phyloP scores from a whole-genome alignment of 1,140 invertebrate species.

The Papilio polyxenes region DNA sequence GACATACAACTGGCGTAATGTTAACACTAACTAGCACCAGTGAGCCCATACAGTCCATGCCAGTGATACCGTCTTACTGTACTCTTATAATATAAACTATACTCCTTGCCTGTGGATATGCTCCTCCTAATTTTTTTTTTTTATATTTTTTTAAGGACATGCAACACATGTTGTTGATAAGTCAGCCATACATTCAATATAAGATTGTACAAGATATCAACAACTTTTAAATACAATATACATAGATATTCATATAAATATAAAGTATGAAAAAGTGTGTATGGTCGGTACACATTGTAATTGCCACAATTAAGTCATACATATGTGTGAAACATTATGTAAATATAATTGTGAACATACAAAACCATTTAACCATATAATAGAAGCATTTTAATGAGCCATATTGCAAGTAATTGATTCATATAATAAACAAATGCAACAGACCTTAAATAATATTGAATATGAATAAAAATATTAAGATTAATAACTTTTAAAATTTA shows the following conservation, averaged over 20 bases:
- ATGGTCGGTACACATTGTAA: neutral
- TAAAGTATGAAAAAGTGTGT: neutral
- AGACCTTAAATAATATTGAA: too few relatives aligned
- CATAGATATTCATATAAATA: neutral
- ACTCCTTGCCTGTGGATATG: too few relatives aligned
- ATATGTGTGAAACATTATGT: neutral
- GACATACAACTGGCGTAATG: too few relatives aligned
- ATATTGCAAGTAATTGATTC: neutral
- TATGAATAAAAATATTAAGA: too few relatives aligned
- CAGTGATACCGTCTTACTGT: too few relatives aligned
- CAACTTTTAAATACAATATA: neutral
- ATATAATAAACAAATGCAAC: neutral
- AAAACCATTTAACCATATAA: neutral
- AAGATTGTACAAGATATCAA: neutral
- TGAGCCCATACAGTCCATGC: too few relatives aligned
- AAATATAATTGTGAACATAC: neutral
- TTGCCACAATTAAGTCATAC: neutral
- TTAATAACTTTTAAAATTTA: too few relatives aligned
- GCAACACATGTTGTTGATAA: too few relatives aligned
- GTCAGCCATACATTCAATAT: neutral
- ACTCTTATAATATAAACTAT: too few relatives aligned
- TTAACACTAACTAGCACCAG: too few relatives aligned
- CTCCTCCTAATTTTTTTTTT: too few relatives aligned
- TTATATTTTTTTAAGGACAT: too few relatives aligned
- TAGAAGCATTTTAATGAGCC: constrained; percentile 4